Evolutionary conservation across 2,888 invertebrate genomes (phyloP).

Genomic region (Trissolcus japonicus): DNA sequence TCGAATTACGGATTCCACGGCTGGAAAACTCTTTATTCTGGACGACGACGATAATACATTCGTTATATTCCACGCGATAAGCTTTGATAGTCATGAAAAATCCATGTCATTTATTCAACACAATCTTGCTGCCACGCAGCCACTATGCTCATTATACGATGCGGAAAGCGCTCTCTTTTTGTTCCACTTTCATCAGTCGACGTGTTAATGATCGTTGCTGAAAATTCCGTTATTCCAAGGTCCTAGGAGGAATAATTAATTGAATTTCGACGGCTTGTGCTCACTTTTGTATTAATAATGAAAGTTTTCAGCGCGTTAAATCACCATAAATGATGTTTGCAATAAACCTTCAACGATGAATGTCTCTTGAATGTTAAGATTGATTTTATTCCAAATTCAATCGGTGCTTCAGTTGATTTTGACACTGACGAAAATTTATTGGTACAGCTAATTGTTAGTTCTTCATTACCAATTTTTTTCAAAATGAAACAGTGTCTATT

Average conservation of each 20-base stretch:
- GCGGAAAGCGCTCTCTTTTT: slow-evolving; percentile 20
- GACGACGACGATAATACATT: slow-evolving; percentile 39
- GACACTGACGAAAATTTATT: no score
- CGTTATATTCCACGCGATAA: slow-evolving; percentile 40
- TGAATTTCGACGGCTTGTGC: slow-evolving; percentile 16
- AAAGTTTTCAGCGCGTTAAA: slow-evolving; percentile 8
- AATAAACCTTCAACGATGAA: no score
- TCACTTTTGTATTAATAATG: slow-evolving; percentile 4
- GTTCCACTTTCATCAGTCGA: slow-evolving; percentile 14
- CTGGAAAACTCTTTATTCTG: slow-evolving; percentile 29
- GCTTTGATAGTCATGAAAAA: slow-evolving; percentile 43
- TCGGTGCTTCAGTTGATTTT: no score
- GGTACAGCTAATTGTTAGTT: no score
- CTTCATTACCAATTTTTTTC: no score
- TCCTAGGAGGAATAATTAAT: slow-evolving; percentile 23
- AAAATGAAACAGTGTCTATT: no score
- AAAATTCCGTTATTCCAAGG: slow-evolving; percentile 18
- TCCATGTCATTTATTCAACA: slow-evolving; percentile 42
- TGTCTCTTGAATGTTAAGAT: no score
- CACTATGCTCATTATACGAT: slow-evolving; percentile 38
- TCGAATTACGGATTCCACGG: slow-evolving; percentile 36
- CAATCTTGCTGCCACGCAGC: slow-evolving; percentile 22
- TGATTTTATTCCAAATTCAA: no score
- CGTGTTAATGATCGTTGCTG: slow-evolving; percentile 38
- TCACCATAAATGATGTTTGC: slow-evolving; percentile 4